Evolutionary conservation across 2,888 invertebrate genomes (phyloP).

Genomic region (Gisinianus flammeolus): DNA sequence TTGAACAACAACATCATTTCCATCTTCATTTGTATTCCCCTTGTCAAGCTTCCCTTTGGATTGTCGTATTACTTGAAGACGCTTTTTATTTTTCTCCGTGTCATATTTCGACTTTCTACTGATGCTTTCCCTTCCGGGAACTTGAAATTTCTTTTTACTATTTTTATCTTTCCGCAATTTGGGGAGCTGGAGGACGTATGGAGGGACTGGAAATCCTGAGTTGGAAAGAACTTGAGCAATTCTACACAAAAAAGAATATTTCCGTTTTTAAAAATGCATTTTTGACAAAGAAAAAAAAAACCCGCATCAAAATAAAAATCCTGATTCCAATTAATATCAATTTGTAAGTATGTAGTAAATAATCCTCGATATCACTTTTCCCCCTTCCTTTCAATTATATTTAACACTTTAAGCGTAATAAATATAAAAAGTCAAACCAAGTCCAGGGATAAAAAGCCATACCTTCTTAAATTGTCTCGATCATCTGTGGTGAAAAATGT

Average conservation of each 20-base stretch:
- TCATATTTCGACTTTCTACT: slow-evolving; percentile 67
- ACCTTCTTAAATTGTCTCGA: slow-evolving; percentile 80
- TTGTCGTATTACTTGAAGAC: slow-evolving; percentile 41
- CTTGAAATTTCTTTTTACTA: slow-evolving; percentile 62
- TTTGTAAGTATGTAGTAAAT: too few species aligned
- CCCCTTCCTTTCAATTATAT: neutral
- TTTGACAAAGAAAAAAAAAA: too few species aligned
- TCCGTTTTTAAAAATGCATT: too few species aligned
- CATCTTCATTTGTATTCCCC: slow-evolving; percentile 30
- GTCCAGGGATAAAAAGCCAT: too few species aligned
- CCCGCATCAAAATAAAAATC: too few species aligned
- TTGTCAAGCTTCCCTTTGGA: slow-evolving; percentile 34
- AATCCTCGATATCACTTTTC: neutral
- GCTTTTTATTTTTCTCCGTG: slow-evolving; percentile 57
- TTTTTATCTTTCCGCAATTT: slow-evolving; percentile 68
- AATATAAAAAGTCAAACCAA: neutral
- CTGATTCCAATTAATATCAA: too few species aligned
- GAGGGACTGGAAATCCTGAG: slow-evolving; percentile 91
- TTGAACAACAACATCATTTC: neutral
- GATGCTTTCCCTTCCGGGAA: slow-evolving; percentile 69
- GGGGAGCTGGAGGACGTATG: slow-evolving; percentile 82
- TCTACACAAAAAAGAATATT: slow-evolving; percentile 64
- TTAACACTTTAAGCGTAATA: neutral
- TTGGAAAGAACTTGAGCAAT: slow-evolving; percentile 89
- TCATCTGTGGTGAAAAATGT: slow-evolving; percentile 95